These are phyloP conservation scores for Hestina assimilis DNA, from an alignment of 1,140 invertebrate genomes.

Conservation along the genomic window DNA sequence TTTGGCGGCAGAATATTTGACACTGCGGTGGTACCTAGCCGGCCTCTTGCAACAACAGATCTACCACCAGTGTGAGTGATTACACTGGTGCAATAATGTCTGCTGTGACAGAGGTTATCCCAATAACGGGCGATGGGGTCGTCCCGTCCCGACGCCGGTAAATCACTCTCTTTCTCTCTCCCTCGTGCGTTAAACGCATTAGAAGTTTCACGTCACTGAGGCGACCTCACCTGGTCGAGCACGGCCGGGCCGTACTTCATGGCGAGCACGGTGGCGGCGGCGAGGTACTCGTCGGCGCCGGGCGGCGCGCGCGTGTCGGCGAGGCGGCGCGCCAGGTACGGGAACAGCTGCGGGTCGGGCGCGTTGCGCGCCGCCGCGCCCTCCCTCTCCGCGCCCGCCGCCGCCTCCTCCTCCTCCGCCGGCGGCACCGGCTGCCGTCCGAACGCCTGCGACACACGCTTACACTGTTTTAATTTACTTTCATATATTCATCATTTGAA, in stretches of 20 bases:
- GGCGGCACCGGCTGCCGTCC: conserved; percentile 64
- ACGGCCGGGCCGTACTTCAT: conserved; percentile 85
- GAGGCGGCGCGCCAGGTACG: conserved; percentile 85
- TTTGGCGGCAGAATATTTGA: too few relatives aligned
- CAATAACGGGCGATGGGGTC: too few relatives aligned
- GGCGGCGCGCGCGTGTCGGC: conserved; percentile 68
- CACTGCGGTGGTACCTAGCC: too few relatives aligned
- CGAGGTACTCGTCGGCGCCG: conserved; percentile 85
- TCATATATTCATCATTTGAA: neutral
- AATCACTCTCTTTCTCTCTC: too few relatives aligned
- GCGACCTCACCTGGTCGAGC: conserved; percentile 53
- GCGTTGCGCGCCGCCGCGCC: conserved; percentile 54
- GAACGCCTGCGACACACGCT: conserved; percentile 52
- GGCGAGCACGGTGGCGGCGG: conserved; percentile 86
- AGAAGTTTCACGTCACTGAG: too few relatives aligned
- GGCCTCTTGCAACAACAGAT: too few relatives aligned
- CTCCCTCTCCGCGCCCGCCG: conserved; percentile 66
- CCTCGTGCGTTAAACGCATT: too few relatives aligned
- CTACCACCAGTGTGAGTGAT: too few relatives aligned
- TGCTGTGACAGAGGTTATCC: too few relatives aligned
- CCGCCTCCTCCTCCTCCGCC: conserved; percentile 72
- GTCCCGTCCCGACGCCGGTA: too few relatives aligned
- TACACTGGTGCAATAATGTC: too few relatives aligned
- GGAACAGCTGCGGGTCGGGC: conserved; percentile 87
- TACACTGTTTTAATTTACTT: conserved; percentile 2